Conservation (phyloP, 2,888 invertebrate genomes). For the Eurytoma adleriae region DNA sequence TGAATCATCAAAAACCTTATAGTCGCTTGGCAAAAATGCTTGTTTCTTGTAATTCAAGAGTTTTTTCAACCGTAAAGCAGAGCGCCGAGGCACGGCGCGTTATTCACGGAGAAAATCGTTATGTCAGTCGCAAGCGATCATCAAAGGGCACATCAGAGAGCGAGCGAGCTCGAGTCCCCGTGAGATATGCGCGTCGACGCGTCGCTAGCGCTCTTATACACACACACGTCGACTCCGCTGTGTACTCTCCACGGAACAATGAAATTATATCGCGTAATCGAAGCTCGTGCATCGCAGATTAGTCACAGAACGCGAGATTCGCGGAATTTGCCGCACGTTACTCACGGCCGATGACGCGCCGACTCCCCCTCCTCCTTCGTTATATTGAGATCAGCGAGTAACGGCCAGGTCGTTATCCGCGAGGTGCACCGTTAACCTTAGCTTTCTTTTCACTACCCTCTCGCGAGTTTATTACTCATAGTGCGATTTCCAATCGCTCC, state of each 20-base stretch:
- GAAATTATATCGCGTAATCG: constrained; percentile 51
- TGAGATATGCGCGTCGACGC: constrained; percentile 1
- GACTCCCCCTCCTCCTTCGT: background rate
- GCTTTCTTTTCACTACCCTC: constrained; percentile 11
- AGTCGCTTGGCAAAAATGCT: background rate
- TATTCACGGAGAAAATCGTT: constrained; percentile 16
- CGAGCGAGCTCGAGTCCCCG: background rate
- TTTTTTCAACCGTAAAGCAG: background rate
- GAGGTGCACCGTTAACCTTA: background rate
- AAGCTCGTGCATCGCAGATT: constrained; percentile 57
- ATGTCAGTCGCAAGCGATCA: constrained; percentile 39
- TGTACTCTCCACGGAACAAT: background rate
- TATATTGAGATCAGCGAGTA: background rate
- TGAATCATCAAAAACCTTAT: too few species aligned
- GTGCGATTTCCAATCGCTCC: background rate
- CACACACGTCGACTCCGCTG: background rate
- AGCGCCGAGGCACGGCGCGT: background rate
- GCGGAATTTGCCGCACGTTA: constrained; percentile 56
- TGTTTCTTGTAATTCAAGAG: background rate
- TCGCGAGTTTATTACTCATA: constrained; percentile 4
- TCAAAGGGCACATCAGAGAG: constrained; percentile 18
- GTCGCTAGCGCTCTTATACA: background rate
- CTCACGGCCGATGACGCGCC: constrained; percentile 28
- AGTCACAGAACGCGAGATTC: constrained; percentile 61
- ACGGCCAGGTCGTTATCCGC: background rate